Evolutionary conservation across 2,797 vertebrate species (phyloP).

Genomic region (Picus viridis): DNA sequence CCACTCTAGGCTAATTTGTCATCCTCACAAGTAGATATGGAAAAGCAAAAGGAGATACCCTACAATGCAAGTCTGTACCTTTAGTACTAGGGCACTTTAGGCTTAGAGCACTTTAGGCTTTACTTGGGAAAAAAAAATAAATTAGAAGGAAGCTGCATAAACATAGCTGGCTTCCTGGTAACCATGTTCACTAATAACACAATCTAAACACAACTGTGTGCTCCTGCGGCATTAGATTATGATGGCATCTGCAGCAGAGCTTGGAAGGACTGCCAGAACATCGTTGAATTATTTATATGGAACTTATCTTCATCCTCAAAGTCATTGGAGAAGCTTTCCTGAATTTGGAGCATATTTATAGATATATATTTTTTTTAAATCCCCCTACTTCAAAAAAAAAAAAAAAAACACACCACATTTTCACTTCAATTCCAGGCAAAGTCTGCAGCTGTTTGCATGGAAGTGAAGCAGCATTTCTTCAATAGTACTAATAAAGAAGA

Average conservation of each 20-base stretch:
- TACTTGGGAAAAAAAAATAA: background rate
- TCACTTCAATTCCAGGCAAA: background rate
- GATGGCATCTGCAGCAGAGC: background rate
- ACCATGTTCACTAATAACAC: background rate
- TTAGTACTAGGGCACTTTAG: background rate
- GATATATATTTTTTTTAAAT: background rate
- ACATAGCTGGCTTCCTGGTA: background rate
- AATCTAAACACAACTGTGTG: background rate
- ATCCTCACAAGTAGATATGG: background rate
- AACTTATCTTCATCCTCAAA: background rate
- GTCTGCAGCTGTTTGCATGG: background rate
- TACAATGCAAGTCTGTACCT: background rate
- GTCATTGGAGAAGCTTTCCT: background rate
- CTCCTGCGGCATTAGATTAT: background rate
- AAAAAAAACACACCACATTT: background rate
- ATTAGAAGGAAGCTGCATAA: background rate
- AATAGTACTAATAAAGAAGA: rapidly evolving
- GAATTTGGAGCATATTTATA: background rate
- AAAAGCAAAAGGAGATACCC: background rate
- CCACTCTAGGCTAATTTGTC: background rate
- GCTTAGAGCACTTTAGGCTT: background rate
- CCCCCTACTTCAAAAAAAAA: background rate
- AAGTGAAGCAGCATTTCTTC: background rate
- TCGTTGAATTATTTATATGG: background rate
- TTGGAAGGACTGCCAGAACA: background rate